These are phyloP conservation scores for Poeciliopsis presidionis DNA, from an alignment of 2,797 vertebrate species.

Conservation along the genomic window DNA sequence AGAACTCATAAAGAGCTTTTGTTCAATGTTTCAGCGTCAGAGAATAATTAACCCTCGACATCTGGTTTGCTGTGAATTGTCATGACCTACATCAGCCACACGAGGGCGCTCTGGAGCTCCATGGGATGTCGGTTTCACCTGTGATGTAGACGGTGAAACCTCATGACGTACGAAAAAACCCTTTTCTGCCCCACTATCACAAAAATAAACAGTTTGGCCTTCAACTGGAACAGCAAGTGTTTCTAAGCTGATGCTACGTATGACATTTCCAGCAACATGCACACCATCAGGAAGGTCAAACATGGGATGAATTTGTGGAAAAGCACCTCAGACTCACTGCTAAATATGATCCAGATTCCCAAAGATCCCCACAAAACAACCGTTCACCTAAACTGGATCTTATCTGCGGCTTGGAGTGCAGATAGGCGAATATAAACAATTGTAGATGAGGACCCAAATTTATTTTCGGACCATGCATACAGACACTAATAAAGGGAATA, in stretches of 20 bases:
- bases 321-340: not conserved
- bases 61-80: not conserved
- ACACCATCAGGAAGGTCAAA: not conserved
- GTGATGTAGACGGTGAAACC: not conserved
- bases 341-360: not conserved
- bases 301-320: not conserved
- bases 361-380: not conserved
- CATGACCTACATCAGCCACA: constrained; percentile 17
- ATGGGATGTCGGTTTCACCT: not conserved
- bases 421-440: not conserved
- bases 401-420: not conserved
- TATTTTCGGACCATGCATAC: not conserved
- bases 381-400: not conserved
- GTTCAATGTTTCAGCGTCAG: not conserved
- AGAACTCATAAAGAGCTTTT: not conserved
- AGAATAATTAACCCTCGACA: not conserved
- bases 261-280: not conserved
- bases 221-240: not conserved
- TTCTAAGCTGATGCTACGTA: not conserved
- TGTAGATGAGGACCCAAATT: not conserved
- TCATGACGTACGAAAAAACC: not conserved
- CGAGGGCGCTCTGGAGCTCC: constrained; percentile 13
- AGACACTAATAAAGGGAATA: not conserved
- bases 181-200: not conserved
- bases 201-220: not conserved